Evolutionary conservation across 2,797 vertebrate genomes (phyloP), one percentile per base, ranked within the genome.

Genomic region (Syngnathus acus): DNA sequence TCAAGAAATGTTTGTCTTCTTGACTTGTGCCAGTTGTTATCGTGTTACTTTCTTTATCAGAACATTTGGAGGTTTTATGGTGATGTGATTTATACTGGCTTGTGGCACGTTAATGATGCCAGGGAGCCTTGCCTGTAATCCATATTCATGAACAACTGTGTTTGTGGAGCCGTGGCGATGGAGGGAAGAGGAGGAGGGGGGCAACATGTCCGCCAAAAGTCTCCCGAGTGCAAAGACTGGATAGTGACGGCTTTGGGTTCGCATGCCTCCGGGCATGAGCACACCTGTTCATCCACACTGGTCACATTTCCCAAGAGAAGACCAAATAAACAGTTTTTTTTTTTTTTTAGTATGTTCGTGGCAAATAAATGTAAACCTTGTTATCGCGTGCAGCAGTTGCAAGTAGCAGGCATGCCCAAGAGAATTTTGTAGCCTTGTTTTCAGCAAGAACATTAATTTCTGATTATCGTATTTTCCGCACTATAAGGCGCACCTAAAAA

Each of bases 71-170:
- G 75, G 81, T 88, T 90, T 92, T 90, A 92, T 87, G 86, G 87
- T 86, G 83, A 89, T 84, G 86, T 90, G 89, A 92, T 92, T 92
- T 92, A 90, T 91, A 84, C 84, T 80, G 81, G 87, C 86, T 89
- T 84, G 87, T 85, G 83, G 89, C 89, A 91, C 74, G 72, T 92
- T 92, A 91, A 91, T 89, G 88, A 89, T 89, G 86, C 88, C 87
- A 89, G 83, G 75, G 84, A 88, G 85, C 81, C 79, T 80, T 75
- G 81, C 84, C 81, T 80, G 72, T 62, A 77, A 92, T 93, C 87
- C 89, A 93, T 92, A 93, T 93, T 92, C 91, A 93, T 92, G 90
- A 92, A 91, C 91, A 92, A 92, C 91, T 92, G 91, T 89, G 90
- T 88, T 89, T 80, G 77, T 82, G 84, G 86, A 85, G 76, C 82